These are phyloP conservation scores for Tragelaphus scriptus DNA, from an alignment of 2,113 vertebrate species.

Conservation along the genomic window DNA sequence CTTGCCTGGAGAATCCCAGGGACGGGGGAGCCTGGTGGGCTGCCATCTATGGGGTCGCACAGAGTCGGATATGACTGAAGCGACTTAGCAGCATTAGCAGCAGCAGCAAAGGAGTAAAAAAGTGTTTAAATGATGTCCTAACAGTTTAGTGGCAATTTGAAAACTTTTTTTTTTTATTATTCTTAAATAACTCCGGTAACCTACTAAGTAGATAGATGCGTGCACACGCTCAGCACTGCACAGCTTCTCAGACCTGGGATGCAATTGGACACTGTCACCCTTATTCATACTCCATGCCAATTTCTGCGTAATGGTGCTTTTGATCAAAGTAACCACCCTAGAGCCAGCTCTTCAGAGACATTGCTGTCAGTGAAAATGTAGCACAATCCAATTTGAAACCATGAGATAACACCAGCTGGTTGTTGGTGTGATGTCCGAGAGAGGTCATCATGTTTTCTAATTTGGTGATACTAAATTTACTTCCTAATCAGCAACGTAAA, in stretches of 20 bases:
- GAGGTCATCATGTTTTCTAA: not conserved
- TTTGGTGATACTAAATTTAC: not conserved
- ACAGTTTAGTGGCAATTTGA: not conserved
- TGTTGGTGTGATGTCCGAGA: not conserved
- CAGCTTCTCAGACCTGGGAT: not conserved
- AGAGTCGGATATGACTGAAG: no score
- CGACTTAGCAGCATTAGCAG: no score
- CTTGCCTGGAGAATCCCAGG: no score
- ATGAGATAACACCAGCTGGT: not conserved
- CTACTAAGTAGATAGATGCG: not conserved
- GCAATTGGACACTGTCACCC: accelerated
- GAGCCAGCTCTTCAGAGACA: not conserved
- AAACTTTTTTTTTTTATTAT: not conserved
- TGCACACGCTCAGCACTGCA: accelerated
- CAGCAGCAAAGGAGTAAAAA: not conserved
- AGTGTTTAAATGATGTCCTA: not conserved
- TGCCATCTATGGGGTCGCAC: no score
- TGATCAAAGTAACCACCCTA: not conserved
- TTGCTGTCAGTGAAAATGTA: not conserved
- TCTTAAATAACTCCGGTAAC: not conserved
- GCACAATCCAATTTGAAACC: not conserved
- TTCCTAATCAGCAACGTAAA: not conserved
- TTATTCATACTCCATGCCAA: not conserved
- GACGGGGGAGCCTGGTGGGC: no score
- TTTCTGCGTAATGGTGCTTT: not conserved